Conservation (phyloP, 1,140 invertebrate genomes). For the Trinorchestia longiramus region DNA sequence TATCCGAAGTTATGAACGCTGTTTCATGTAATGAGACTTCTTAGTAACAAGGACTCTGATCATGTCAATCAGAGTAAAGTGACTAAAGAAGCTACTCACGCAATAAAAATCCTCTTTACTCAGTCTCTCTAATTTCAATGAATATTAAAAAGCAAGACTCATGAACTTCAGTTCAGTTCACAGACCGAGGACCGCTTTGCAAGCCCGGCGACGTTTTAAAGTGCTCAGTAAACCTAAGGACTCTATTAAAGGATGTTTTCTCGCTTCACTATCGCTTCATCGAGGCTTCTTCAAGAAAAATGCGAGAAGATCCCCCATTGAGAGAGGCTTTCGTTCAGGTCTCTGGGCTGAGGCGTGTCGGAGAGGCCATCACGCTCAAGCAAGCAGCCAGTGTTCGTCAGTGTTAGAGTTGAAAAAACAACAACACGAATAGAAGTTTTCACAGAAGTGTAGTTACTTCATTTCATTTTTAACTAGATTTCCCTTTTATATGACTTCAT, state of each 20-base stretch:
- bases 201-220: background rate
- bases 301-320: constrained; percentile 32
- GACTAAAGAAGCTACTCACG: background rate
- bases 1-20: background rate
- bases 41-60: background rate
- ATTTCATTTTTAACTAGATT: background rate
- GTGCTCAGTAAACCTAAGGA: background rate
- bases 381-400: background rate
- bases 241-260: constrained; percentile 31
- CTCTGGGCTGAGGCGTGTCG: background rate
- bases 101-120: background rate
- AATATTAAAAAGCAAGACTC: background rate
- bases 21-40: background rate
- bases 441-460: background rate
- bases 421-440: background rate
- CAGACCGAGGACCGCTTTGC: background rate
- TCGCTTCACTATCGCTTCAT: constrained; percentile 39
- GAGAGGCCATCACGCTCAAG: background rate
- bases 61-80: background rate
- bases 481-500: background rate
- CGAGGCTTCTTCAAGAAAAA: background rate
- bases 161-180: background rate
- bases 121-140: background rate
- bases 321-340: constrained; percentile 24
- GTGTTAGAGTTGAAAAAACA: constrained; percentile 8